Evolutionary conservation across 2,888 invertebrate genomes (phyloP).

Genomic region (Alloplasta piceator): DNA sequence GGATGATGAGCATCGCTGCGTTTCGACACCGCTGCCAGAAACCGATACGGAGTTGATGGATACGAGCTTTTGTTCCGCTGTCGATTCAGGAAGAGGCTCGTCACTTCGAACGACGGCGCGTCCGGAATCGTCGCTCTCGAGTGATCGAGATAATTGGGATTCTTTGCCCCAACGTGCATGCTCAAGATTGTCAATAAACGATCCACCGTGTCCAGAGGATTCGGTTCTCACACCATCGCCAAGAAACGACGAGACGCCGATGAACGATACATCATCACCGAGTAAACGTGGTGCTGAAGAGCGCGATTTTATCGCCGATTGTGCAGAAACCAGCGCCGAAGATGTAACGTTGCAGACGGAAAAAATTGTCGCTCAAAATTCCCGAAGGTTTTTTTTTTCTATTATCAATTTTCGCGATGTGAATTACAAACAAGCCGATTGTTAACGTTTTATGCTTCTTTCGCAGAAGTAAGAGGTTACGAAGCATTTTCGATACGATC

Average conservation of each 20-base stretch:
- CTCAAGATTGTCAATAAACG: constrained; percentile 48
- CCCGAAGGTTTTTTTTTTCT: constrained; percentile 41
- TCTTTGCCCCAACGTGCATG: constrained; percentile 13
- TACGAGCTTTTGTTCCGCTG: constrained; percentile 48
- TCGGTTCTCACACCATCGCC: neutral
- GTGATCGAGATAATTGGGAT: constrained; percentile 37
- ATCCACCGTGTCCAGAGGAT: constrained; percentile 16
- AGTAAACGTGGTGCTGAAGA: constrained; percentile 18
- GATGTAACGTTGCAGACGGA: neutral
- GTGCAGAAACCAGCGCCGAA: neutral
- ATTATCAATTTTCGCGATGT: no score
- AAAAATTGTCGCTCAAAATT: neutral
- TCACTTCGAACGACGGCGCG: constrained; percentile 28
- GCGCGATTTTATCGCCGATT: neutral
- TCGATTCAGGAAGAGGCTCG: constrained; percentile 57
- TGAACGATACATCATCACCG: neutral
- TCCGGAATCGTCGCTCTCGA: constrained; percentile 51
- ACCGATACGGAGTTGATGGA: constrained; percentile 49
- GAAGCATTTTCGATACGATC: constrained; percentile 29
- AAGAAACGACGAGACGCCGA: neutral
- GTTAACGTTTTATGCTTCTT: neutral
- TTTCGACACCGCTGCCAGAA: constrained; percentile 28
- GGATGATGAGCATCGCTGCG: neutral
- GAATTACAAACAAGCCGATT: neutral
- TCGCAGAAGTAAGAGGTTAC: constrained; percentile 56